Base-by-base conservation (phyloP, 2,113 vertebrate genomes). In the Dasypus novemcinctus region DNA sequence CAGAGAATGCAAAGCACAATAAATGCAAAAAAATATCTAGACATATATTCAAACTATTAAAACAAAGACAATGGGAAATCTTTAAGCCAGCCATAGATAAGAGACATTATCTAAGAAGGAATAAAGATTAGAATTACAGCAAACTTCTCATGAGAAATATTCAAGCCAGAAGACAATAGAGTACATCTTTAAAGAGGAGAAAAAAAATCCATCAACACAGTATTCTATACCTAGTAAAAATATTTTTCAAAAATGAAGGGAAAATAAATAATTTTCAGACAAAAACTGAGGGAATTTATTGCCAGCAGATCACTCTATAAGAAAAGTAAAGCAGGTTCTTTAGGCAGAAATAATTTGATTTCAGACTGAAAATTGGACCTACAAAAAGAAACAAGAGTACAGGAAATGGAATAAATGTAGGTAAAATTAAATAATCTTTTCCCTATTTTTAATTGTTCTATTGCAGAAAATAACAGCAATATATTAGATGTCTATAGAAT, bases 271-370 rank as follows among this genome's bases (percentile, higher is more conserved):
- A 57, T 38, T 68, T 94, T 89, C 43, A 78, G 36, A 31, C 46
- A 80, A 95, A 92, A 57, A 21, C 4, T 63, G 10, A 57, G 17
- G 12, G 43, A 71, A 78, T 49, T 49, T 81, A 41, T 78, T 88
- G 9, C 21, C 29, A 46, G 54, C 21, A 64, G 3, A 91, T 4
- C 43, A 41, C 41, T 86, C 52, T 87, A 25, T 0, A 69, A 87
- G 41, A 90, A 41, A 69, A n/a, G 36, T 84, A 91, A 46, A 66
- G 14, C 5, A 57, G 87, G 25, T 79, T 83, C 25, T 87, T 93
- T 25, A 74, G n/a, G 25, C 38, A 79, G 36, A 96, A 93, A 80
- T 91, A 93, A 68, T 74, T 38, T 78, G 66, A 57, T 57, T 57
- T 61, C 57, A 87, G 38, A 91, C 11, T 88, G 64, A 54, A 80